These are phyloP conservation scores for Oasisia sp. DNA, from an alignment of 2,888 invertebrate species.

Conservation along the genomic window DNA sequence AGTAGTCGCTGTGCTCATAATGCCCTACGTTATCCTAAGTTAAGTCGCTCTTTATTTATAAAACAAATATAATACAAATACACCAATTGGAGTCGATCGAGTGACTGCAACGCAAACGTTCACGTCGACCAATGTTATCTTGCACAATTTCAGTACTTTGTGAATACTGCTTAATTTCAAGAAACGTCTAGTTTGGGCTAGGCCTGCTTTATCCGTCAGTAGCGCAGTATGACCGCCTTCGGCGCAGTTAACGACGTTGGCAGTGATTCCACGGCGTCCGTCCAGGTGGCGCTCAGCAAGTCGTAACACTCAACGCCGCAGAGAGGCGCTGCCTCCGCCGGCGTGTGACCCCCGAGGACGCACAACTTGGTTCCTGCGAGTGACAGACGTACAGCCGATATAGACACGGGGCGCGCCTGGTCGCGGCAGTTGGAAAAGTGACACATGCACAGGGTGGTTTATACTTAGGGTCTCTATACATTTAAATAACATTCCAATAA, in stretches of 20 bases:
- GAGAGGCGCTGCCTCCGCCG: background rate
- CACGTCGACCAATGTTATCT: background rate
- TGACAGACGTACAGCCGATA: background rate
- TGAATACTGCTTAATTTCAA: background rate
- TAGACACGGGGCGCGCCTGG: background rate
- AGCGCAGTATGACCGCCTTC: background rate
- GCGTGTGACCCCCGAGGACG: background rate
- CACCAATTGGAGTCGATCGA: background rate
- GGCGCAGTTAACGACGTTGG: background rate
- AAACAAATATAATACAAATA: background rate
- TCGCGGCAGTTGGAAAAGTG: too few species aligned
- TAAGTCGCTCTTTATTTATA: background rate
- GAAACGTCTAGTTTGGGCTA: background rate
- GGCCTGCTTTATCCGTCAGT: background rate
- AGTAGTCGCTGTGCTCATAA: too few species aligned
- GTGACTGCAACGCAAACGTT: background rate
- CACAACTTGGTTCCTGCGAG: background rate
- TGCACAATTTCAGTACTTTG: background rate
- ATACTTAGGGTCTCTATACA: too few species aligned
- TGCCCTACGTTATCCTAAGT: too few species aligned
- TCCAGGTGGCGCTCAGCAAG: slow-evolving; percentile 4
- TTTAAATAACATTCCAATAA: too few species aligned
- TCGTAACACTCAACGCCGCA: background rate
- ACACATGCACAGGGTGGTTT: too few species aligned
- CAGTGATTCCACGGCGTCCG: background rate